Conservation (phyloP, 2,113 vertebrate species). For the Varanus komodoensis region DNA sequence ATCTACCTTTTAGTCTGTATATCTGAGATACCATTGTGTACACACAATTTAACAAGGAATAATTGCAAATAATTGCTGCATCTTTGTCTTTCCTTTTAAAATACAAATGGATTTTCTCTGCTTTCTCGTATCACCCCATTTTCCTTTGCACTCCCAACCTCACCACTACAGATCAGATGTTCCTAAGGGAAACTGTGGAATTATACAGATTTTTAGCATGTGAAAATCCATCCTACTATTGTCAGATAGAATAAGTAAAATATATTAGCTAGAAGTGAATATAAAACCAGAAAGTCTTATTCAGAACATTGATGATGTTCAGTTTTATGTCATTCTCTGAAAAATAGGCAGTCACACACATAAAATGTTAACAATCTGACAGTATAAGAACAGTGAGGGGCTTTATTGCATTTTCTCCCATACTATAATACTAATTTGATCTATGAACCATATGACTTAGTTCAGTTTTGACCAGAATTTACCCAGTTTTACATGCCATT, state of each 20-base stretch:
- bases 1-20: too few relatives aligned
- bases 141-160: neutral
- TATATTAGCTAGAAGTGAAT: neutral
- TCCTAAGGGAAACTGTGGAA: neutral
- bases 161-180: neutral
- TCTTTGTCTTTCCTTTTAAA: neutral
- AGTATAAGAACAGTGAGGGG: neutral
- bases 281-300: constrained; percentile 1
- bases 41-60: neutral
- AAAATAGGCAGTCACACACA: neutral
- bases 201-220: neutral
- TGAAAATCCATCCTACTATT: neutral
- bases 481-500: too few relatives aligned
- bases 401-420: neutral
- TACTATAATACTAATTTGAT: neutral
- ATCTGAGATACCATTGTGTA: neutral
- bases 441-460: too few relatives aligned
- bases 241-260: neutral
- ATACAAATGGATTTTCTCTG: neutral
- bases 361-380: neutral
- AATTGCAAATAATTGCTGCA: neutral
- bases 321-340: neutral
- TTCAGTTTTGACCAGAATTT: too few relatives aligned
- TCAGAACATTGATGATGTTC: neutral
- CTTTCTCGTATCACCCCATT: neutral